phyloP scores from a whole-genome alignment of 2,888 invertebrate genomes.

The Tipula unca region DNA sequence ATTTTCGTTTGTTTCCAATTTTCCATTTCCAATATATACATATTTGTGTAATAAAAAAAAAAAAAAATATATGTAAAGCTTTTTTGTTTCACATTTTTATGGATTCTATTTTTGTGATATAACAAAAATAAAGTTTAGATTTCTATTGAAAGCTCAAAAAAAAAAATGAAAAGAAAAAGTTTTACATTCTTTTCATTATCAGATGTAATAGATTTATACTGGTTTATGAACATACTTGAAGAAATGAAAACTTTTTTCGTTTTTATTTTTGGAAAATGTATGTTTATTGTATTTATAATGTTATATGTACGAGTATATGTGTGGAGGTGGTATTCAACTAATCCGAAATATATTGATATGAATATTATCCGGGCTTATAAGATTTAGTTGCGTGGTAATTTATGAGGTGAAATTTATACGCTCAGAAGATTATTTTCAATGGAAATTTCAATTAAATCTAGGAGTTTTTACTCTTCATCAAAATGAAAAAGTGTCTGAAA shows the following conservation, averaged over 20 bases:
- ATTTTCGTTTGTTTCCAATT: neutral
- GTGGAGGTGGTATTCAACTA: neutral
- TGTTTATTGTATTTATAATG: neutral
- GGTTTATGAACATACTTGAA: neutral
- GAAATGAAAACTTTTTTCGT: neutral
- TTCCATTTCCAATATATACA: neutral
- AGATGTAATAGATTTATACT: neutral
- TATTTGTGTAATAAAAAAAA: neutral
- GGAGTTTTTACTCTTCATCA: too few species aligned
- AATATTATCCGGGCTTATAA: neutral
- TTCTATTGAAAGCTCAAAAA: constrained; percentile 1
- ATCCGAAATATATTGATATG: neutral
- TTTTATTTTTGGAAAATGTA: neutral
- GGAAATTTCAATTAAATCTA: neutral
- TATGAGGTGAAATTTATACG: neutral
- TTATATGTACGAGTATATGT: neutral
- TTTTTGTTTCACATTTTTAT: neutral
- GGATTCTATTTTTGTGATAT: neutral
- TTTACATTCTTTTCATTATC: neutral
- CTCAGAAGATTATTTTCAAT: neutral
- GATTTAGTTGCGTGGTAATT: neutral
- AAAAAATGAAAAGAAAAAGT: neutral
- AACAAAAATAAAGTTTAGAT: neutral
- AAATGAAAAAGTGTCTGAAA: too few species aligned
- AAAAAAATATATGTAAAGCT: neutral